Percentiles rank a stretch among this genome's conserved stretches.
Evolutionary conservation across 2,113 vertebrate species (phyloP).

Genomic region (Morone chrysops): DNA sequence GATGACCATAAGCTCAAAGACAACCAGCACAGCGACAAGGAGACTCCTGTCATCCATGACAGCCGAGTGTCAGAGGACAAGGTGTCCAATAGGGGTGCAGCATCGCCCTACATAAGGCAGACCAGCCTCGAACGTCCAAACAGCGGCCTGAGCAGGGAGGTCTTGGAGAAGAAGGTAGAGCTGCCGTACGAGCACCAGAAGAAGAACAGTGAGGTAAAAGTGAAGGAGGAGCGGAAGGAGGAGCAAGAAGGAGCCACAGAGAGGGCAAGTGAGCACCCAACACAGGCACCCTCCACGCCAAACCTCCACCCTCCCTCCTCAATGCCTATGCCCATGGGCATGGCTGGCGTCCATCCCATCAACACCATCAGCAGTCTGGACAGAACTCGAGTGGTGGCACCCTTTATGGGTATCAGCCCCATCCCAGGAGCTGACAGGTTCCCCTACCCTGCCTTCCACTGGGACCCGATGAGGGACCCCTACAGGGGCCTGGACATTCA

Average conservation of each 20-base stretch:
- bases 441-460: constrained; percentile 96
- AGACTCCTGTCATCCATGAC: constrained; percentile 88
- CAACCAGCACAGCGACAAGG: constrained; percentile 89
- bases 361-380: constrained; percentile 93
- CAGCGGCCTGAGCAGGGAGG: constrained; percentile 88
- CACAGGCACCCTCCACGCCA: constrained; percentile 83
- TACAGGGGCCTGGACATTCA: constrained; percentile 96
- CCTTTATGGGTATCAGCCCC: constrained; percentile 97
- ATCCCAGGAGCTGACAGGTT: constrained; percentile 96
- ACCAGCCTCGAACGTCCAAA: constrained; percentile 84
- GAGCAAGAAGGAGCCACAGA: constrained; percentile 85
- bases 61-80: constrained; percentile 90
- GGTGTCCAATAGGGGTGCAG: constrained; percentile 86
- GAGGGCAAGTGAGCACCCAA: constrained; percentile 83
- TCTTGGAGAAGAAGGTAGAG: constrained; percentile 90
- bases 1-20: constrained; percentile 97
- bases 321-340: constrained; percentile 91
- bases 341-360: constrained; percentile 93
- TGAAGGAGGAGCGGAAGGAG: constrained; percentile 90
- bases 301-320: constrained; percentile 88
- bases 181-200: constrained; percentile 89
- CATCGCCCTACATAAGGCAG: constrained; percentile 90
- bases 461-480: constrained; percentile 97
- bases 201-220: constrained; percentile 93
- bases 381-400: constrained; percentile 96